Base-by-base conservation (phyloP, 2,113 vertebrate genomes). In the Perca flavescens region DNA sequence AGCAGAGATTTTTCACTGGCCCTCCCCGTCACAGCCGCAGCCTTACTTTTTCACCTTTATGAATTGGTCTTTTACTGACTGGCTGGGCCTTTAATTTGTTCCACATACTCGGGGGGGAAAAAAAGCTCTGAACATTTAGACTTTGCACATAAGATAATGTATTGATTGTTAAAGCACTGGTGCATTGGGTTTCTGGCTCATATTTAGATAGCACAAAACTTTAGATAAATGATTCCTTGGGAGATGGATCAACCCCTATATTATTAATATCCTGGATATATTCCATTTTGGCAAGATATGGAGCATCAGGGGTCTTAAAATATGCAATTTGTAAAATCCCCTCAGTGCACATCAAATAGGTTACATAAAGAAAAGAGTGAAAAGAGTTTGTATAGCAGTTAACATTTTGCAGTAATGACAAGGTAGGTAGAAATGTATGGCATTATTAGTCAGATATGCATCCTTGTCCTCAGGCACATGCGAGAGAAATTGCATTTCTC, bases 1-100 rank as follows among this genome's bases (percentile, higher is more conserved):
- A 99, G 96, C 96, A 96, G 96, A 95, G 96, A 95, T 96, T 97
- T 96, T 96, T 96, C 95, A 96, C 94, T 95, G 96, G 95, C 95
- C 95, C 94, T 94, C 95, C 95, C 96, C 96, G 95, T 96, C 97
- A 97, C 95, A 94, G 95, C 68, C 22, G 91, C 94, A 93, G 96
- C 95, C 94, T 95, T 94, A 96, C 96, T 97, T 96, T 95, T 97
- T 97, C 96, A 94, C 63, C 87, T 96, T 95, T 96, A 97, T 93
- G 91, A 96, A 97, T 97, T 94, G 96, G 94, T 97, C 96, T 97
- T 96, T 95, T 93, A 96, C 95, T 94, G 95, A 96, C 95, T 97
- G 90, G 90, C 94, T 88, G 64, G 92, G 93, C 95, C 97, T 98
- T 96, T 96, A 94, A 95, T 96, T 96, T 93, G 92, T 96, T 94